These are phyloP conservation scores for Dione juno DNA, from an alignment of 2,888 invertebrate genomes.

Conservation along the genomic window DNA sequence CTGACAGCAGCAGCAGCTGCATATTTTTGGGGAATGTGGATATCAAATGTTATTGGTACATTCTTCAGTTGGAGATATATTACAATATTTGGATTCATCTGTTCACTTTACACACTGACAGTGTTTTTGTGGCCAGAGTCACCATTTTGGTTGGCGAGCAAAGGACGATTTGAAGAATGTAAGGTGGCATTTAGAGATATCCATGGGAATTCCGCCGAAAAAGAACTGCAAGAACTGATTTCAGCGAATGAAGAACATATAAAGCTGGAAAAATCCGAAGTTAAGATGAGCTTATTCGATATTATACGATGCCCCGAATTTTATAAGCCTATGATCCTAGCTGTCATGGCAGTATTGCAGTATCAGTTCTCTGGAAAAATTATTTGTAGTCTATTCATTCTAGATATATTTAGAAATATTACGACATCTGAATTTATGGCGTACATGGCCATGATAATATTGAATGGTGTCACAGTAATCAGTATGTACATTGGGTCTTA, in stretches of 20 bases:
- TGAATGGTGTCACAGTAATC: conserved; percentile 63
- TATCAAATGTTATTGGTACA: conserved; percentile 53
- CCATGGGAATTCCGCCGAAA: conserved; percentile 53
- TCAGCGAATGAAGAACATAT: conserved; percentile 6
- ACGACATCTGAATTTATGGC: conserved; percentile 57
- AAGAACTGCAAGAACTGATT: conserved; percentile 1
- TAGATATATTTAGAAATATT: conserved; percentile 59
- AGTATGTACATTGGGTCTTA: conserved; percentile 50
- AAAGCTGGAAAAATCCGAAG: conserved; percentile 9
- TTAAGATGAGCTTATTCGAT: conserved; percentile 27
- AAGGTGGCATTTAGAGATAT: conserved; percentile 56
- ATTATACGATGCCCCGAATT: conserved; percentile 53
- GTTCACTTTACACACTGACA: conserved; percentile 23
- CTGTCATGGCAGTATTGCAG: conserved; percentile 53
- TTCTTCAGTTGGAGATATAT: conserved; percentile 53
- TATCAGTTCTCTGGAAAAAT: conserved; percentile 62
- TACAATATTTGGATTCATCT: conserved; percentile 44
- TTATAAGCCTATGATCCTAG: conserved; percentile 56
- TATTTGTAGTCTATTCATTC: conserved; percentile 58
- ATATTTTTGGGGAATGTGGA: conserved; percentile 53
- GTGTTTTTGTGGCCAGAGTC: conserved; percentile 36
- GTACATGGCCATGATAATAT: conserved; percentile 62
- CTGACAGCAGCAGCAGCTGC: conserved; percentile 52
- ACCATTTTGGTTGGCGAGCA: conserved; percentile 62
- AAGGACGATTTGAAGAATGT: conserved; percentile 58